Percentiles rank a stretch among this genome's conserved stretches.
These are phyloP conservation scores for Sipunculus nudus DNA, from an alignment of 2,888 invertebrate genomes.

Conservation along the genomic window DNA sequence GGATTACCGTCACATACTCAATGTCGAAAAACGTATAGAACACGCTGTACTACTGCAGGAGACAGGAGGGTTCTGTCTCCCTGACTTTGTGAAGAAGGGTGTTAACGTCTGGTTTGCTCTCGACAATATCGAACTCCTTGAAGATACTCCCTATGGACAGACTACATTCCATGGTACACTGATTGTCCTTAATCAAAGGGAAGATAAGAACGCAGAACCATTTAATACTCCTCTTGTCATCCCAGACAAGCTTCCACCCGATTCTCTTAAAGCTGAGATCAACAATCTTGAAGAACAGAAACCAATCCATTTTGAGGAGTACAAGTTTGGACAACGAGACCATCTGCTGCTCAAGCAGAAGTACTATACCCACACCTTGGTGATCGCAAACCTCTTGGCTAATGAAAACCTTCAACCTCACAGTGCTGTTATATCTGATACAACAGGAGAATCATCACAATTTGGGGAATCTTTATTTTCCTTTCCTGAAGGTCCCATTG, in stretches of 20 bases:
- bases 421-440: not conserved
- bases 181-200: conserved; percentile 20
- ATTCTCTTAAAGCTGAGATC: conserved; percentile 10
- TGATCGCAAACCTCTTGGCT: not conserved
- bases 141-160: conserved; percentile 17
- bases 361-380: not conserved
- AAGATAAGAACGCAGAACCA: conserved; percentile 23
- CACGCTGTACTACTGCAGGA: conserved; percentile 19
- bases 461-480: too few relatives aligned
- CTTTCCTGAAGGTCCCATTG: too few relatives aligned
- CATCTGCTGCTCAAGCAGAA: not conserved
- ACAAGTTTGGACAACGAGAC: not conserved
- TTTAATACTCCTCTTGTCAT: conserved; percentile 18
- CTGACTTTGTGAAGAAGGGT: conserved; percentile 26
- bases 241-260: conserved; percentile 23
- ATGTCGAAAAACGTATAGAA: conserved; percentile 14
- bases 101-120: conserved; percentile 32
- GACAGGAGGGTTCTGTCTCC: conserved; percentile 22
- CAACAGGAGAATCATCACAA: too few relatives aligned
- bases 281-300: conserved; percentile 17
- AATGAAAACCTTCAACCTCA: not conserved
- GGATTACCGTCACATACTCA: conserved; percentile 13
- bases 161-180: conserved; percentile 15
- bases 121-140: conserved; percentile 30
- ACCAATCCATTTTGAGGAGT: not conserved